Evolutionary conservation across 2,888 invertebrate genomes (phyloP), one percentile per base, ranked within the genome.

Genomic region (Caenorhabditis angaria): DNA sequence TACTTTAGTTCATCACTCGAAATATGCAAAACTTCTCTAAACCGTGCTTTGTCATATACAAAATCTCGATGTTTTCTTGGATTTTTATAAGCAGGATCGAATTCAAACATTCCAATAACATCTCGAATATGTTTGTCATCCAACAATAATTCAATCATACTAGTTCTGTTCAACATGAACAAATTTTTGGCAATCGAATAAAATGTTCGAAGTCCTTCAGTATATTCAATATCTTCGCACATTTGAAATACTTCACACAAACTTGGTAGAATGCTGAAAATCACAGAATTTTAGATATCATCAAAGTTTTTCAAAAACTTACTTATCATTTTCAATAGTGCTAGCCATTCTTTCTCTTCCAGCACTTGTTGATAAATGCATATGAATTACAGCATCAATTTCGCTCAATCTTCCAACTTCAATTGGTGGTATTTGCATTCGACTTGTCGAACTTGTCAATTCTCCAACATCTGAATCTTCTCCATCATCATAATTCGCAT

Each of bases 141-240:
- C 4, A 65, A 81, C 56, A 81, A 83, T 96, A 94, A 89, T 97
- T 97, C 89, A 97, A 96, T 60, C 97, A 91, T 66, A 94, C 93
- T 88, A 48, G 94, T 97, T 89, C 96, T 96, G 89, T 99, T 99
- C 83, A 99, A 91, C 88, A 97, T 91, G 90, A 99, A 99, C 89
- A 99, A 94, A 90, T 95, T 96, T 90, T 97, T 97, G 88, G 99
- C 95, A 88, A 99, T 97, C 89, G 97, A 78, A 68, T 82, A 83
- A 55, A 84, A 91, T 90, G 94, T 88, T 90, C 95, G 96, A 78
- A 99, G 91, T 57, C 95, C 95, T 88, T 95, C 94, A 79, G 93
- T 92, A 88, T 96, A 95, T 88, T 97, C 95, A 80, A 95, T 91
- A 89, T 97, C 97, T 89, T 99, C 99, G 88, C 96, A 97, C 90